Base-by-base conservation (phyloP, 2,888 invertebrate species). In the Branchipolynoe longqiensis region DNA sequence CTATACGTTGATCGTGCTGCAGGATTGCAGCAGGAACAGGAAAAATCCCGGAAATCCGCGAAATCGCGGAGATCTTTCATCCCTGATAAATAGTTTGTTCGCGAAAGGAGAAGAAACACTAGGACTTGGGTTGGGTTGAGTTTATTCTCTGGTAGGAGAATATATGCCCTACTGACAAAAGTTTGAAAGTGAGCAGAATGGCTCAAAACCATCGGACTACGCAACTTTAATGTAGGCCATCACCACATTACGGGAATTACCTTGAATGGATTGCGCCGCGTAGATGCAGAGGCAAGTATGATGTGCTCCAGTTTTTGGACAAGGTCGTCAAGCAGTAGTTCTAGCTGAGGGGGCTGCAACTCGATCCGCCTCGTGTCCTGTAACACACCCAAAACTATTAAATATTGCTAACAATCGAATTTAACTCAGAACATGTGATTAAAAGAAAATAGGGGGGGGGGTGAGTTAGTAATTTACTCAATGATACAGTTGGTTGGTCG, bases 311-410 rank as follows among this genome's bases (percentile, higher is more conserved):
- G 89, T 93, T 96, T 96, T 2, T 92, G 90, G 12, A 95, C 94
- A 73, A 96, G 93, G 92, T 96, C 96, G 74, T 95, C 94, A 82
- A 96, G 90, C 41, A 95, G 90, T 87, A 94, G 94, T 59, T 93
- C 90, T 33, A 95, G 90, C 86, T 94, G 94, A n/a, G 90, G 89
- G 3, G 94, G 93, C 48, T 93, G 90, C 28, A 93, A 88, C 81
- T 89, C 86, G 6, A 93, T 86, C 25, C 90, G 88, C 62, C 88
- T 90, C 18, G 88, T 88, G 36, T 86, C 89, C 91, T 92, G 85
- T 2, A 83, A 84, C 33, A n/a, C n/a, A n/a, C n/a, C n/a, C n/a
- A n/a, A n/a, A 48, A 8, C 48, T 48, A 18, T 12, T 12, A 48
- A 48, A 48, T 48, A 48, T 8, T 8, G 25, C 18, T 14, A 1